Evolutionary conservation across 1,140 invertebrate genomes (phyloP).

Genomic region (Bombus polaris): DNA sequence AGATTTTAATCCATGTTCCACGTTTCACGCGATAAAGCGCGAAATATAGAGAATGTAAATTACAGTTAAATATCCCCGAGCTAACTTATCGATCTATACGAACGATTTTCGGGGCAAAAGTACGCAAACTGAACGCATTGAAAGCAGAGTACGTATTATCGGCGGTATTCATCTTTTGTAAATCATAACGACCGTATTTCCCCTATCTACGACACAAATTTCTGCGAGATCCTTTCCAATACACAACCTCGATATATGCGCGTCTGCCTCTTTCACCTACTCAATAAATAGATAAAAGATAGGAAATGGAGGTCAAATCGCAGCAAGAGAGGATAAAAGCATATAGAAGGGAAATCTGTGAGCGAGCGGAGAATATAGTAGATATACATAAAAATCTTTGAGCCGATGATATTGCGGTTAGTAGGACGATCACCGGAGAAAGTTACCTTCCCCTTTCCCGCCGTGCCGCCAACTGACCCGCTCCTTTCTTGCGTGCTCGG

Average conservation of each 20-base stretch:
- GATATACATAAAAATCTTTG: constrained; percentile 71
- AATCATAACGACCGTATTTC: not conserved
- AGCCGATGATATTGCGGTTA: constrained; percentile 80
- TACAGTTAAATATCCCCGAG: too few species aligned
- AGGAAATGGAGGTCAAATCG: constrained; percentile 59
- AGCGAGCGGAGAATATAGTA: constrained; percentile 12
- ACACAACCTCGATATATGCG: not conserved
- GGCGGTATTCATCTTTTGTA: not conserved
- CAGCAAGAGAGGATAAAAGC: constrained; percentile 43
- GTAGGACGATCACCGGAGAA: constrained; percentile 80
- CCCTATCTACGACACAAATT: not conserved
- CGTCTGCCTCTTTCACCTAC: not conserved
- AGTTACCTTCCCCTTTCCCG: constrained; percentile 76
- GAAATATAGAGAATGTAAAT: too few species aligned
- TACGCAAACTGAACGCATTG: not conserved
- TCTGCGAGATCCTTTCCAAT: not conserved
- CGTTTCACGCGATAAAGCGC: too few species aligned
- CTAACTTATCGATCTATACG: not conserved
- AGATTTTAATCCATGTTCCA: too few species aligned
- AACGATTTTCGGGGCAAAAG: not conserved
- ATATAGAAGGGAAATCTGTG: constrained; percentile 49
- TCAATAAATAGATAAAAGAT: constrained; percentile 48
- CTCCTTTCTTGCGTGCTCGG: constrained; percentile 60
- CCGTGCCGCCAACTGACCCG: constrained; percentile 57
- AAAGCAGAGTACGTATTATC: not conserved